Evolutionary conservation across 1,140 invertebrate genomes (phyloP), one percentile per base, ranked within the genome.

Genomic region (Zaprionus nigranus): DNA sequence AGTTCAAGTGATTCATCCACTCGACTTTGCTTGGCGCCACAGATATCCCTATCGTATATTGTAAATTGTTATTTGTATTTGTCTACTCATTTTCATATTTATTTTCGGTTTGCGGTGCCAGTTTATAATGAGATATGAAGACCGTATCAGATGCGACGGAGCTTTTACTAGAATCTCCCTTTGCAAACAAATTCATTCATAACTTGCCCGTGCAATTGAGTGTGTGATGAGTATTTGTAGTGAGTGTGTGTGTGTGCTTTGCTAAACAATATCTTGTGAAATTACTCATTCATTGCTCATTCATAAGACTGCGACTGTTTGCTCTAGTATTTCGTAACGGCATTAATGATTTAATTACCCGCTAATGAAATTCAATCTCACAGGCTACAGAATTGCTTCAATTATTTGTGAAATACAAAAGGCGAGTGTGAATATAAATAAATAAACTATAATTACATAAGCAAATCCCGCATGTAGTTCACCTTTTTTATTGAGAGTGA

Each of bases 1-100:
- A 79, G 81, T 76, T 56, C 66, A 75, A 73, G 67, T 87, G 83
- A 87, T 84, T 87, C 83, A 87, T 80, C 53, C 40, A 56, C 43
- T 49, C 53, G 26, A 51, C 38, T 49, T 70, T 36, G 49, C 3
- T 7, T 53, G 67, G 56, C 64, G 57, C 46, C 36, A 15, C 56
- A 57, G 24, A 60, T 53, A 59, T 66, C n/a, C 24, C 17, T 36
- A 30, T 63, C 17, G 26, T 24, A n/a, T 56, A 56, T 30, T 28
- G 30, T 30, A 15, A n/a, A 56, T 56, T 26, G 15, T 7, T 56
- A 26, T 56, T 56, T 28, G 53, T n/a, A 28, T 17, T 17, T n/a
- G 6, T 54, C n/a, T 65, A 64, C 61, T 54, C 49, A 24, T 67
- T 34, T 22, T 34, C 17, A 38, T 74, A 78, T 63, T 69, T 74